phyloP scores from a whole-genome alignment of 2,888 invertebrate species.

The Smittia aterrima region DNA sequence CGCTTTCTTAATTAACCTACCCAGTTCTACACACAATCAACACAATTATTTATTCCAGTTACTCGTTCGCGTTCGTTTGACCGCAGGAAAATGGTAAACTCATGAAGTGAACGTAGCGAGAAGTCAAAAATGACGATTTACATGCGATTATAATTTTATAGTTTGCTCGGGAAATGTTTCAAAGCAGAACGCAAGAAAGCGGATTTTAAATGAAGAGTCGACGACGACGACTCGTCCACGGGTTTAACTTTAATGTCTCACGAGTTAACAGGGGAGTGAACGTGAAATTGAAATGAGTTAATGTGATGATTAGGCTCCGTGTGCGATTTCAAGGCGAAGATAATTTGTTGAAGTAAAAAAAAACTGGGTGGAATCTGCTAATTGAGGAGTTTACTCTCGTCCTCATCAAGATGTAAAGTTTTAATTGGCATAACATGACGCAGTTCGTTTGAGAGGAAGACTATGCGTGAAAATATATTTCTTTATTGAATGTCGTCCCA shows the following conservation, averaged over 20 bases:
- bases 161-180: background rate
- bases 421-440: background rate
- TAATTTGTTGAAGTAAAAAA: background rate
- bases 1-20: background rate
- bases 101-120: background rate
- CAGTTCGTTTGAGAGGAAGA: background rate
- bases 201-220: background rate
- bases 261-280: background rate
- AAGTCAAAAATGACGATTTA: slow-evolving; percentile 28
- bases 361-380: background rate
- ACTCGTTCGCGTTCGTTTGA: background rate
- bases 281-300: background rate
- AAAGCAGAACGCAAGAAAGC: background rate
- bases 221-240: background rate
- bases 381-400: background rate
- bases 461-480: no score
- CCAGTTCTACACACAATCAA: background rate
- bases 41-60: slow-evolving; percentile 10
- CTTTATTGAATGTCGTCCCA: no score
- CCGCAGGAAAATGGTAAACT: background rate
- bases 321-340: background rate
- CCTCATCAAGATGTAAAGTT: slow-evolving; percentile 13
- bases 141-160: slow-evolving; percentile 31
- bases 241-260: background rate
- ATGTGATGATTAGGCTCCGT: background rate